phyloP scores from a whole-genome alignment of 2,888 invertebrate species.

The Idaea biselata region DNA sequence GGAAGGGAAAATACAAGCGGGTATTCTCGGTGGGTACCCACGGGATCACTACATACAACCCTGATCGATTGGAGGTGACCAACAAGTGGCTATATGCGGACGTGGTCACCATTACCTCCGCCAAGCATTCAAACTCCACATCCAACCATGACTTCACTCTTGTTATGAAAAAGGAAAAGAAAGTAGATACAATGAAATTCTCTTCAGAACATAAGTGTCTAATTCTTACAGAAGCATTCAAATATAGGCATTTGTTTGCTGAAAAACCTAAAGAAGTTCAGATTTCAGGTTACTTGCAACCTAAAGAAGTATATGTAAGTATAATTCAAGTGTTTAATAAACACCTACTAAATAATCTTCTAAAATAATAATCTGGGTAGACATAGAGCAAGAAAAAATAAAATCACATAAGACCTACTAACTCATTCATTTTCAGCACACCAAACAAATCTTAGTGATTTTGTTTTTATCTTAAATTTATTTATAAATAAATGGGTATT shows the following conservation, averaged over 20 bases:
- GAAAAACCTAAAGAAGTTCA: constrained; percentile 84
- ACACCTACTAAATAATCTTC: too few species aligned
- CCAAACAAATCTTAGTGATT: too few species aligned
- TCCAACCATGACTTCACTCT: constrained; percentile 87
- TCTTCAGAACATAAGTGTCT: constrained; percentile 97
- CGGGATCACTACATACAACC: constrained; percentile 98
- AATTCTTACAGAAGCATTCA: constrained; percentile 94
- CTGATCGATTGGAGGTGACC: constrained; percentile 82
- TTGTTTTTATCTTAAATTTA: too few species aligned
- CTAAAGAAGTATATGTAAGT: constrained; percentile 88
- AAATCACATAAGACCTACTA: too few species aligned
- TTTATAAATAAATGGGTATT: too few species aligned
- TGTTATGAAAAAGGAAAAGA: constrained; percentile 93
- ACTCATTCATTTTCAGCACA: too few species aligned
- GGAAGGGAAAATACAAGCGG: constrained; percentile 99
- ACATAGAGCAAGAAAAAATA: too few species aligned
- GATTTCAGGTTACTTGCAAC: constrained; percentile 48
- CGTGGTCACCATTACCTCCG: constrained; percentile 86
- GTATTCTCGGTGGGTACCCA: constrained; percentile 97
- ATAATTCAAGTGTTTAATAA: constrained; percentile 4
- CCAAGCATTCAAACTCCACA: constrained; percentile 77
- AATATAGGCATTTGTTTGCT: constrained; percentile 88
- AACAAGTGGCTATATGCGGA: constrained; percentile 95
- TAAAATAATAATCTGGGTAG: too few species aligned
- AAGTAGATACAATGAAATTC: constrained; percentile 96